These are phyloP conservation scores for Montipora capricornis DNA, from an alignment of 64 coral and sea anemone genomes.

Conservation along the genomic window DNA sequence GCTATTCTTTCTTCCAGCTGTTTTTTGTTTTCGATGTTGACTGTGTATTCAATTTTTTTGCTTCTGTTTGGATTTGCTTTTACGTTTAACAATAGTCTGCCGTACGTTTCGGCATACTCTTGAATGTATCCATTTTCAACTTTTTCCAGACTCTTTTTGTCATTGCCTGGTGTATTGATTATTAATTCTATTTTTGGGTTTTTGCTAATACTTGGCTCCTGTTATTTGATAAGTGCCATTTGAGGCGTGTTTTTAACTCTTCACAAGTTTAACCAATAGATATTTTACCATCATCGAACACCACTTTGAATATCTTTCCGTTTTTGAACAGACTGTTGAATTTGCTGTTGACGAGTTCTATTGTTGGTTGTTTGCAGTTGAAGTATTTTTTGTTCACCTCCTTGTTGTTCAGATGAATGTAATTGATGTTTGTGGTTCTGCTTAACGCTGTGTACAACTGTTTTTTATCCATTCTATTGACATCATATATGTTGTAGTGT, in stretches of 20 bases:
- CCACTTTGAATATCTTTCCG: constrained; percentile 48
- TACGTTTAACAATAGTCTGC: constrained; percentile 20
- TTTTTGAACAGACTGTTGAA: constrained; percentile 25
- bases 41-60: constrained; percentile 50
- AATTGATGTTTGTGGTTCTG: too few species aligned
- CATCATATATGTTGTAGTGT: too few species aligned
- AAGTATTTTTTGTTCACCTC: too few species aligned
- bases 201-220: not conserved
- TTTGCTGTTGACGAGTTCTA: constrained; percentile 28
- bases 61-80: not conserved
- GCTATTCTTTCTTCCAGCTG: constrained; percentile 39
- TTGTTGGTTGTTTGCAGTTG: too few species aligned
- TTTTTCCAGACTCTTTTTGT: constrained; percentile 42
- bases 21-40: constrained; percentile 31
- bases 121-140: constrained; percentile 64
- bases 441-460: too few species aligned
- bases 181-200: constrained; percentile 39
- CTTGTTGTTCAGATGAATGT: too few species aligned
- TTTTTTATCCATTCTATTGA: too few species aligned
- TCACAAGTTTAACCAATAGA: constrained; percentile 51
- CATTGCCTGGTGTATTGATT: not conserved
- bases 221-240: constrained; percentile 52
- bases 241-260: constrained; percentile 28
- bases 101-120: not conserved
- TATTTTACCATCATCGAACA: not conserved